Base-by-base conservation (phyloP, 2,797 vertebrate species). In the Centropyge bicolor region DNA sequence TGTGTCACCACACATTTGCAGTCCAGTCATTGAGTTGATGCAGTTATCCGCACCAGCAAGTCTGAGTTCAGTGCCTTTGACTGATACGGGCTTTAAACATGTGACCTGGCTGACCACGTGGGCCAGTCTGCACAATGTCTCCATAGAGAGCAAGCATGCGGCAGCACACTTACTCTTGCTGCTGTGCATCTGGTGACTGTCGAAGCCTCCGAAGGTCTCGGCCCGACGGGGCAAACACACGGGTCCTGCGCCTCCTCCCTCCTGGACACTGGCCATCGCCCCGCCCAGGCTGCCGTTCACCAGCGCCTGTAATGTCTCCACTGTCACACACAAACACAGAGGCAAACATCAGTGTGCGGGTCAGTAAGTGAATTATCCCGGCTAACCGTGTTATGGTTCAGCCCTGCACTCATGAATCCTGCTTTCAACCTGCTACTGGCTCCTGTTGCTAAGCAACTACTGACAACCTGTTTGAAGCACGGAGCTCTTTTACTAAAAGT, bases 161-260 rank as follows among this genome's bases (percentile, higher is more conserved):
- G 46, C 16, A 41, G 49, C 48, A 40, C 43, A 75, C 96, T 95
- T 82, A 99, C 98, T 91, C 93, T 98, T 99, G 35, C 95, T 96
- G 71, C 93, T 93, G 1, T 95, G 97, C 96, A 99, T 98, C 94
- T 98, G 98, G 86, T 99, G 97, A 82, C 97, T 98, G 94, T 99
- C 98, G 77, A 99, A 99, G 19, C 98, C 98, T 85, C 97, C 97
- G 70, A 99, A 99, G 9, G 98, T 99, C 95, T 99, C 98, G 1
- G 98, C 97, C 76, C 98, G 96, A 64, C 98, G 95, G 48, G 98
- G 98, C 78, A 99, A 91, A 81, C 96, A 97, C 75, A 97, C 91
- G 0, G 96, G 94, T 41, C 93, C 93, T 1, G 81, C 64, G 7
- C 93, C 94, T 76, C 95, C 96, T 68, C 93, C 95, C 8, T 97